phyloP scores from a whole-genome alignment of 2,888 invertebrate genomes.

The Drosophila kuntzei region DNA sequence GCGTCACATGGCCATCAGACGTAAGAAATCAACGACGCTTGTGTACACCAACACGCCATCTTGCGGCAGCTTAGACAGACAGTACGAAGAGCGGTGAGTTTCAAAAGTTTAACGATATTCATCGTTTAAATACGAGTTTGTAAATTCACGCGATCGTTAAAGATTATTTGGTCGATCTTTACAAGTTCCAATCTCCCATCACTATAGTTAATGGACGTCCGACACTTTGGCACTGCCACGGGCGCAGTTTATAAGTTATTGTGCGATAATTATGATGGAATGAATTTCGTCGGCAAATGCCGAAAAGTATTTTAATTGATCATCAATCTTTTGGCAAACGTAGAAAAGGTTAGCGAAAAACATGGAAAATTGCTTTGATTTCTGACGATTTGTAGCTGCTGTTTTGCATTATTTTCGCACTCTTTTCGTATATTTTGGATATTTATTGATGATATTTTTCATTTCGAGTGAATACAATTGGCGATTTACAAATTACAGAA shows the following conservation, averaged over 20 bases:
- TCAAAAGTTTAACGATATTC: slow-evolving; percentile 17
- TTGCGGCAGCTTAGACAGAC: slow-evolving; percentile 33
- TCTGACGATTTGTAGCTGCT: slow-evolving; percentile 38
- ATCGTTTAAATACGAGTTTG: slow-evolving; percentile 1
- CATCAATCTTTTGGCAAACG: slow-evolving; percentile 67
- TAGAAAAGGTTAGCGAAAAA: slow-evolving; percentile 23
- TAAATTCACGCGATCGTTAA: slow-evolving; percentile 27
- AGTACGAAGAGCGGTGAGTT: slow-evolving; percentile 36
- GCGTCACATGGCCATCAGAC: slow-evolving; percentile 89
- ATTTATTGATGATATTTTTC: slow-evolving; percentile 44
- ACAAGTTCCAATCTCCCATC: slow-evolving; percentile 29
- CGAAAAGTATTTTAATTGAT: slow-evolving; percentile 74
- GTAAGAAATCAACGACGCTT: slow-evolving; percentile 85
- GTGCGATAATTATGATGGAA: slow-evolving; percentile 64
- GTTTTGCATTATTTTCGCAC: slow-evolving; percentile 68
- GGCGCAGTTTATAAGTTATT: slow-evolving; percentile 66
- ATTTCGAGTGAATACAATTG: slow-evolving; percentile 23
- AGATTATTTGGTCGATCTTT: slow-evolving; percentile 32
- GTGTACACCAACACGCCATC: slow-evolving; percentile 39
- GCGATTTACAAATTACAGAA: slow-evolving; percentile 11
- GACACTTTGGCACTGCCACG: slow-evolving; percentile 26
- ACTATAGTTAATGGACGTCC: slow-evolving; percentile 24
- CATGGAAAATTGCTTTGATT: slow-evolving; percentile 46
- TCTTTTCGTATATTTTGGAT: slow-evolving; percentile 25
- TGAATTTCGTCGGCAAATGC: slow-evolving; percentile 47